Evolutionary conservation across 2,113 vertebrate species (phyloP), one percentile per base, ranked within the genome.

Genomic region (Aptenodytes forsteri): DNA sequence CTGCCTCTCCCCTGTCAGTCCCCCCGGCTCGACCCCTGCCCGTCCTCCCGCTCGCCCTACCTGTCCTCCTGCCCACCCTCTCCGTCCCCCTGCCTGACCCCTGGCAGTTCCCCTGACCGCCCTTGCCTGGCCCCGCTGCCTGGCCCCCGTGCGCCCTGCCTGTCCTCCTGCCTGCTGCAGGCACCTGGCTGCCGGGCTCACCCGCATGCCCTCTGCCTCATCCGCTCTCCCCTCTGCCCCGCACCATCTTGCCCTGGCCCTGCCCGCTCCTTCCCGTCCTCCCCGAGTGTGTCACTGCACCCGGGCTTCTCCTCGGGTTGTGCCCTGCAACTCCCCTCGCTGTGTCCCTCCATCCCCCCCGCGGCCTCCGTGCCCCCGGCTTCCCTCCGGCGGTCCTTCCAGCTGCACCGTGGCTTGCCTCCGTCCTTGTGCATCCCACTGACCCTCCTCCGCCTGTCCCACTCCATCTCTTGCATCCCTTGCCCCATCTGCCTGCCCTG

Each of bases 371-470:
- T 58, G 89, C 34, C 55, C 71, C 32, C 13, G 27, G 47, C 25
- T 50, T n/a, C 58, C 49, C 29, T 55, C 72, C 19, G 12, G 55
- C 9, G 4, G 44, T 52, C 50, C 72, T 71, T 72, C 27, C 70
- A 61, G 70, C 85, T 23, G 71, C 85, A 27, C n/a, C 6, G 30
- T 13, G 44, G 36, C 46, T 93, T n/a, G 49, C 66, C 42, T 52
- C 56, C 2, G 13, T 91, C 47, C 84, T 42, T 32, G 22, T 9
- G 42, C 12, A 8, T 91, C 82, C 89, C 89, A 5, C 86, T 16
- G 83, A 38, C 64, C 67, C n/a, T 81, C 34, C 72, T 89, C 70
- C 5, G 34, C 66, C 95, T 70, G 96, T 96, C 93, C 92, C 82
- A 1, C 78, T 95, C 56, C 70, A 54, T 95, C 84, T 49, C 87